These are phyloP conservation scores for Macrostomum lignano DNA, from an alignment of 1,140 invertebrate species.

Conservation along the genomic window DNA sequence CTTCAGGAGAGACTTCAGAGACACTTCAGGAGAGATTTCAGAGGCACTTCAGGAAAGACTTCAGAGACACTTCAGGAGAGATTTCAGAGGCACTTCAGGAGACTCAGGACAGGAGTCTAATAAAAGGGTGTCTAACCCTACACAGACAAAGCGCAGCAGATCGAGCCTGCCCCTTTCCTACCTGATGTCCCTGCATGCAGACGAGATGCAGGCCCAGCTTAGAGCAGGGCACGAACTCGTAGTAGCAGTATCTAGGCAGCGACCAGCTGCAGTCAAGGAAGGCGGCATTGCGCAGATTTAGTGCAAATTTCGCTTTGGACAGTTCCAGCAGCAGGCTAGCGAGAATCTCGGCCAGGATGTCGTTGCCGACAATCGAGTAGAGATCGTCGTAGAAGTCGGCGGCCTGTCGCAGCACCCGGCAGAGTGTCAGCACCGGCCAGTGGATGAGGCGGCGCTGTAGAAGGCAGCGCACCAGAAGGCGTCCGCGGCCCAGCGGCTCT, in stretches of 20 bases:
- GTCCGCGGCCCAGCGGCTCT: neutral
- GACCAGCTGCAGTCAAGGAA: conserved; percentile 4
- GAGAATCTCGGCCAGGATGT: conserved; percentile 1
- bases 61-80: no score
- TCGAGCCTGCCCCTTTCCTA: no score
- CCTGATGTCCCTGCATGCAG: no score
- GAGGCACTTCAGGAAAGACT: no score
- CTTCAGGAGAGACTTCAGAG: no score
- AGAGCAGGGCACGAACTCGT: conserved; percentile 5
- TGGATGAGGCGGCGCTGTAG: neutral
- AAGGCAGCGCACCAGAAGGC: neutral
- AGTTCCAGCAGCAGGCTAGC: neutral
- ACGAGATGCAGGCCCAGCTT: no score
- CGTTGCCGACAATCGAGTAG: neutral
- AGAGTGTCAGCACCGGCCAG: neutral
- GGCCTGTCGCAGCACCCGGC: neutral
- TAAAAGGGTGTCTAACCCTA: no score
- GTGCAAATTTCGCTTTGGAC: neutral
- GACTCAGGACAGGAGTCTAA: no score
- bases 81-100: no score
- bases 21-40: no score
- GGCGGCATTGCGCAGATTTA: conserved; percentile 1
- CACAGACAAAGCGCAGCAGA: no score
- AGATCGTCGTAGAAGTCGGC: neutral
- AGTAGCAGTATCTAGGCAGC: neutral